Conservation (phyloP, 2,888 invertebrate genomes). For the Limnephilus lunatus region DNA sequence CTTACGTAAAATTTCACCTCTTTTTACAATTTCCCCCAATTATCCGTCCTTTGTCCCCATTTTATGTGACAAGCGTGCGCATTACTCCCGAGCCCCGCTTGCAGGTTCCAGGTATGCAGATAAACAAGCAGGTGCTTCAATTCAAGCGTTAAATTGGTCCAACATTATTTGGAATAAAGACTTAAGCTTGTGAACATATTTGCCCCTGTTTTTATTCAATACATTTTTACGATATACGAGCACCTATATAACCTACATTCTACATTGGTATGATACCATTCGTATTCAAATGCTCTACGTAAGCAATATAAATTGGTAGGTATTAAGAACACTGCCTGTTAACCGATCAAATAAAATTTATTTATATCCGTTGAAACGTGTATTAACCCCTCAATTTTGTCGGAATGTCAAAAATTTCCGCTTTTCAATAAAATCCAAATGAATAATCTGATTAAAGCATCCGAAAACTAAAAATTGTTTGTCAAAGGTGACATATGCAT, state of each 20-base stretch:
- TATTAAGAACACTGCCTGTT: too few species aligned
- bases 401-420: too few species aligned
- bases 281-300: too few species aligned
- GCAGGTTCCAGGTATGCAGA: conserved; percentile 38
- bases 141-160: conserved; percentile 38
- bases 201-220: not conserved
- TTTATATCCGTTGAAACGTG: too few species aligned
- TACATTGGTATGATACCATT: not conserved
- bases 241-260: too few species aligned
- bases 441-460: too few species aligned
- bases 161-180: conserved; percentile 17
- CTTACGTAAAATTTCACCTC: conserved; percentile 44
- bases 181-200: not conserved
- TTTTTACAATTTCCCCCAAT: conserved; percentile 46
- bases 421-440: too few species aligned
- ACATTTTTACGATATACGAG: not conserved
- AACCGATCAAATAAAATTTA: too few species aligned
- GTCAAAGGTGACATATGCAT: too few species aligned
- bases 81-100: conserved; percentile 19
- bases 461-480: too few species aligned
- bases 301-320: too few species aligned
- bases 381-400: too few species aligned
- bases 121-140: conserved; percentile 40
- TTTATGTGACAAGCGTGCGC: conserved; percentile 48
- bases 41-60: conserved; percentile 39